phyloP scores from a whole-genome alignment of 2,113 vertebrate species.

The Microcebus murinus region DNA sequence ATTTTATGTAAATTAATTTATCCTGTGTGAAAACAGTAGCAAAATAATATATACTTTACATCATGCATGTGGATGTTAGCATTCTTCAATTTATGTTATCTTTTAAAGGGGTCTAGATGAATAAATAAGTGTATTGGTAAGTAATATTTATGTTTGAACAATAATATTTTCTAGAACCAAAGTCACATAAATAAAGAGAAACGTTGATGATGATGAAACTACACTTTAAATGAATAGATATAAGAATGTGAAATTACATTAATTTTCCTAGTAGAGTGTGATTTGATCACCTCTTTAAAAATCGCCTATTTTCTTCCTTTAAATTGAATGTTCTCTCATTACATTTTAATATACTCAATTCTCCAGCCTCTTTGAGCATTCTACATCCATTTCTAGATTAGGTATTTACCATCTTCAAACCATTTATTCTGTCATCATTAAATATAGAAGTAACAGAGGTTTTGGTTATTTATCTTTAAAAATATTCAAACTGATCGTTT shows the following conservation, averaged over 20 bases:
- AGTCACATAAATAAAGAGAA: not conserved
- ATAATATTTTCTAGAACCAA: conserved; percentile 16
- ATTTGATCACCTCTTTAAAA: conserved; percentile 40
- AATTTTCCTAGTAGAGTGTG: not conserved
- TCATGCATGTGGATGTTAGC: not conserved
- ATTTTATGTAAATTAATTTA: not conserved
- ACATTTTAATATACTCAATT: not conserved
- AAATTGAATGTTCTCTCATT: not conserved
- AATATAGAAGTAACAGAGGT: not conserved
- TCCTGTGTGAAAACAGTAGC: not conserved
- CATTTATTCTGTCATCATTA: conserved; percentile 12
- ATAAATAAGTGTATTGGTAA: conserved; percentile 10
- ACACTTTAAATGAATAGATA: not conserved
- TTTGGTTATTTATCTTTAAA: not conserved
- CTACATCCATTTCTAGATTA: not conserved
- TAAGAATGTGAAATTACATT: not conserved
- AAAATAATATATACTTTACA: not conserved
- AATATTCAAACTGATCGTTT: conserved; percentile 1
- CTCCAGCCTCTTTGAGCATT: not conserved
- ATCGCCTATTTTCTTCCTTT: not conserved
- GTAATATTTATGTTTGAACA: not conserved
- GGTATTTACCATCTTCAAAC: conserved; percentile 15
- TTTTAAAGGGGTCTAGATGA: not conserved
- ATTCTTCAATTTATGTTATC: conserved; percentile 14
- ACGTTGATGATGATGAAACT: not conserved